phyloP scores from a whole-genome alignment of 2,113 vertebrate species.

The Dicerorhinus sumatrensis region DNA sequence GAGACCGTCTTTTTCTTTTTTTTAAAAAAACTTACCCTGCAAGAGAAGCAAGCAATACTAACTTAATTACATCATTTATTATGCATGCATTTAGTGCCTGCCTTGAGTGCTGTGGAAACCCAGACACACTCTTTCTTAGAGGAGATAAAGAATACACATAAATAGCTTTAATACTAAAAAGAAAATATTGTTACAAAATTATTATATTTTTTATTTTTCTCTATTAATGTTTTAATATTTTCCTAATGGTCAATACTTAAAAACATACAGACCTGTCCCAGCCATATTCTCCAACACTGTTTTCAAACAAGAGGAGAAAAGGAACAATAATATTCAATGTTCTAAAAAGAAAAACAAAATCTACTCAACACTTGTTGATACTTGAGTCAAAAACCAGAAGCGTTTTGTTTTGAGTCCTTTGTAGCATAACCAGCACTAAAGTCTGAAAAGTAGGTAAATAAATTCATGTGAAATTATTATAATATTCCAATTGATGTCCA shows the following conservation, averaged over 20 bases:
- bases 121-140: not conserved
- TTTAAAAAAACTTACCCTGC: not conserved
- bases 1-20: not conserved
- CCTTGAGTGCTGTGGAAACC: not conserved
- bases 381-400: constrained; percentile 8
- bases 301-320: not conserved
- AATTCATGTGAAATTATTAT: not conserved
- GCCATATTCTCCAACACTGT: not conserved
- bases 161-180: not conserved
- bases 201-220: not conserved
- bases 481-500: not conserved
- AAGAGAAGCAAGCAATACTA: constrained; percentile 10
- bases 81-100: not conserved
- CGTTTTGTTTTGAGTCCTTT: constrained; percentile 40
- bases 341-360: not conserved
- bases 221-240: constrained; percentile 51
- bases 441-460: not conserved
- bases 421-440: not conserved
- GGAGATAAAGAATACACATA: not conserved
- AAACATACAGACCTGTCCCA: not conserved
- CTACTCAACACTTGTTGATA: not conserved
- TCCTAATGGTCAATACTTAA: constrained; percentile 33
- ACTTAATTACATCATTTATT: not conserved
- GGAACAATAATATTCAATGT: not conserved
- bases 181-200: not conserved